phyloP scores from a whole-genome alignment of 2,113 vertebrate genomes.

The Malurus melanocephalus region DNA sequence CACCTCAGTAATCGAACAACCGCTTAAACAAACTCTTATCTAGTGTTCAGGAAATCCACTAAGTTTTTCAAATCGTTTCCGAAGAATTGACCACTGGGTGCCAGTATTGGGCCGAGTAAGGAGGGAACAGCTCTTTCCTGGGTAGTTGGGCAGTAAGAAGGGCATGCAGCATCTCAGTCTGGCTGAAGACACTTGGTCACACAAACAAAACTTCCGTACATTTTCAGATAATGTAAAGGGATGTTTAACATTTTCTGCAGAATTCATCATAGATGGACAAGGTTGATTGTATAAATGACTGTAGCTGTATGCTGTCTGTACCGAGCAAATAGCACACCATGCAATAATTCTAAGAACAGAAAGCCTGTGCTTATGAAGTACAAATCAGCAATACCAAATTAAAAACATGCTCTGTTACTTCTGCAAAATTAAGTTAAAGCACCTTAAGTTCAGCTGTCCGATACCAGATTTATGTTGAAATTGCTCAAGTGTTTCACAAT shows the following conservation, averaged over 20 bases:
- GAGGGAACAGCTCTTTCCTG: rapidly evolving
- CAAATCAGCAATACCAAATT: background rate
- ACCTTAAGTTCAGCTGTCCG: background rate
- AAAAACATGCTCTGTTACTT: background rate
- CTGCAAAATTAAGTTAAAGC: background rate
- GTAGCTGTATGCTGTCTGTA: background rate
- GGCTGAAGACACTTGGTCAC: background rate
- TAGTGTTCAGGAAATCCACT: background rate
- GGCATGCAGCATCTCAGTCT: rapidly evolving
- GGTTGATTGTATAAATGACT: background rate
- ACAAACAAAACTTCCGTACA: rapidly evolving
- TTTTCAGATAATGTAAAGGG: background rate
- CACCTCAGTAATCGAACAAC: rapidly evolving
- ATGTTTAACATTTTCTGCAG: background rate
- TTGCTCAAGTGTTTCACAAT: background rate
- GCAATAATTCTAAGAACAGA: background rate
- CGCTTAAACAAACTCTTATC: background rate
- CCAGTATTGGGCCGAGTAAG: background rate
- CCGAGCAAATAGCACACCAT: background rate
- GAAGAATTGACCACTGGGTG: background rate
- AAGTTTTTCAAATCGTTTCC: background rate
- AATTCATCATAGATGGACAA: background rate
- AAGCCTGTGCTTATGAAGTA: background rate
- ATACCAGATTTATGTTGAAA: background rate
- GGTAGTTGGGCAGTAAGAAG: rapidly evolving